Evolutionary conservation across 2,113 vertebrate species (phyloP).

Genomic region (Indicator maculatus): DNA sequence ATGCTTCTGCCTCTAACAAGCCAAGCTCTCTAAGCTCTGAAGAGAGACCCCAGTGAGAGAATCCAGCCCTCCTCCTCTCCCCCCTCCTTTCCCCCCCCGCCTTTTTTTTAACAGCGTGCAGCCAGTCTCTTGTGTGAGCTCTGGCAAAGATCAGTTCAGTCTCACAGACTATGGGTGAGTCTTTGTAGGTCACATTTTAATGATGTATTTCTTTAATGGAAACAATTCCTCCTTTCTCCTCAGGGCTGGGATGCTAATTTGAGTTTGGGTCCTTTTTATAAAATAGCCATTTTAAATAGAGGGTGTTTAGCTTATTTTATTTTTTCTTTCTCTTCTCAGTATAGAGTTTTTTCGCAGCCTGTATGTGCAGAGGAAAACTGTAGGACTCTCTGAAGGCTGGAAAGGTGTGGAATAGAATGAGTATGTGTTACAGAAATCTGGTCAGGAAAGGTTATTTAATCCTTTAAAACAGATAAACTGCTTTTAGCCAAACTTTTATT

Average conservation of each 20-base stretch:
- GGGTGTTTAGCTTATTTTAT: neutral
- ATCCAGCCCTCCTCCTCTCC: conserved; percentile 8
- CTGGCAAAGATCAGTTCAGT: conserved; percentile 60
- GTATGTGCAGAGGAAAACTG: neutral
- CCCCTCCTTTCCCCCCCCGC: neutral
- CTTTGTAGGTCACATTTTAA: conserved; percentile 70
- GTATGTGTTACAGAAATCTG: conserved; percentile 19
- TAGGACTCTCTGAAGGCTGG: neutral
- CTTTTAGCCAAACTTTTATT: conserved; percentile 18
- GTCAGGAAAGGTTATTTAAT: conserved; percentile 1
- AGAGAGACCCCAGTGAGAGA: conserved; percentile 54
- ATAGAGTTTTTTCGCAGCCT: neutral
- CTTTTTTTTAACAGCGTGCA: conserved; percentile 39
- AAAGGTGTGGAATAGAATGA: conserved; percentile 13
- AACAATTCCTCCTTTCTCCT: conserved; percentile 40
- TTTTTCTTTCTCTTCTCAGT: neutral
- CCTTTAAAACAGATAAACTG: neutral
- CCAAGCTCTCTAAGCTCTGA: conserved; percentile 43
- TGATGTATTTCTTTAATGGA: conserved; percentile 46
- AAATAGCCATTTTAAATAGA: conserved; percentile 11
- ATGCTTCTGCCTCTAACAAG: conserved; percentile 30
- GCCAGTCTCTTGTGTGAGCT: conserved; percentile 59
- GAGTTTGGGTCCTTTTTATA: conserved; percentile 25
- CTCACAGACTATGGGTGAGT: conserved; percentile 23
- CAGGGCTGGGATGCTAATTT: conserved; percentile 29